Evolutionary conservation across 2,888 invertebrate species (phyloP).

Genomic region (Drosophila robusta): DNA sequence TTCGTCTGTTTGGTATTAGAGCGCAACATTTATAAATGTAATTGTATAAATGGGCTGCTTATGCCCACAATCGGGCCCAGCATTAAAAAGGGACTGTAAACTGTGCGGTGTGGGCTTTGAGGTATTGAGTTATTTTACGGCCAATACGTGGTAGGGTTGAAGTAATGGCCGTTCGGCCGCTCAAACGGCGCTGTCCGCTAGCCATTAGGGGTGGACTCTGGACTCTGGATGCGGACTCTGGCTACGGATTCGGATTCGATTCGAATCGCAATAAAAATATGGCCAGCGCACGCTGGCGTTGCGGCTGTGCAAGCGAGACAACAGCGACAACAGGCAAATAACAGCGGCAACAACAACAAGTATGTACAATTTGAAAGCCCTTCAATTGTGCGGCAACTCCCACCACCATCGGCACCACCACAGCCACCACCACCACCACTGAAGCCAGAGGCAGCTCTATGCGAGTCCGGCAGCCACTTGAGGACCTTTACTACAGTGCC

Average conservation of each 20-base stretch:
- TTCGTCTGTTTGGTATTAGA: conserved; percentile 56
- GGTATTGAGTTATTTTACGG: conserved; percentile 27
- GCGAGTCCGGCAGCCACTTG: conserved; percentile 53
- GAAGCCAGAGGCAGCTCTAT: not conserved
- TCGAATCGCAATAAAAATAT: conserved; percentile 68
- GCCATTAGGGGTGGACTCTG: conserved; percentile 76
- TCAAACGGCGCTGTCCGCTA: conserved; percentile 42
- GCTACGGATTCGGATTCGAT: conserved; percentile 52
- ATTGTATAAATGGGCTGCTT: conserved; percentile 74
- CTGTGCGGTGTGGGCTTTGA: conserved; percentile 10
- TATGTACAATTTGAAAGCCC: conserved; percentile 64
- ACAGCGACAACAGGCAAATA: conserved; percentile 40
- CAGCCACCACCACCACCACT: conserved; percentile 1
- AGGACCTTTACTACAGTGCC: conserved; percentile 39
- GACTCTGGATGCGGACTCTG: conserved; percentile 43
- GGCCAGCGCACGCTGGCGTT: conserved; percentile 32
- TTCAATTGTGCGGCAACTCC: conserved; percentile 30
- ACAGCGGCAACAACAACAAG: conserved; percentile 22
- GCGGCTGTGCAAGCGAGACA: conserved; percentile 33
- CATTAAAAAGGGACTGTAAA: conserved; percentile 13
- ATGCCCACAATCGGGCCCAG: conserved; percentile 41
- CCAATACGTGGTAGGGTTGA: conserved; percentile 53
- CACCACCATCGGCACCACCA: conserved; percentile 11
- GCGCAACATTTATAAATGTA: conserved; percentile 74
- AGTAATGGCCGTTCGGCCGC: conserved; percentile 56